Conservation (phyloP, 2,797 vertebrate species). For the Intellagama lesueurii region DNA sequence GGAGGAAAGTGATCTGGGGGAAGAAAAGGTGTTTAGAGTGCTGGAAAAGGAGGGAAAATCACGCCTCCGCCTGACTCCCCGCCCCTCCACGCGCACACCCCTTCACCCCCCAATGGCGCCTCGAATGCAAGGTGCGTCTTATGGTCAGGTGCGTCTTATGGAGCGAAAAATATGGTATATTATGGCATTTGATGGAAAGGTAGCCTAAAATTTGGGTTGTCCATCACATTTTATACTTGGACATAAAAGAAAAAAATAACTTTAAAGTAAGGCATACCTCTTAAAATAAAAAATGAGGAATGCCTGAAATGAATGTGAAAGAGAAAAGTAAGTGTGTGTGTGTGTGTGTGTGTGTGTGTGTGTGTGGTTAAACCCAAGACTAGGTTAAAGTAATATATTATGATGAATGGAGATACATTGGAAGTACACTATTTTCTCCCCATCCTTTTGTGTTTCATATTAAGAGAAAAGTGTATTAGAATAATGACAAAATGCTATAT, state of each 20-base stretch:
- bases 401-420: neutral
- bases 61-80: too few relatives aligned
- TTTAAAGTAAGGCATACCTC: neutral
- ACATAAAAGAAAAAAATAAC: neutral
- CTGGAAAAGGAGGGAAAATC: too few relatives aligned
- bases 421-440: neutral
- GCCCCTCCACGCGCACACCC: too few relatives aligned
- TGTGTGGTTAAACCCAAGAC: neutral
- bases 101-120: too few relatives aligned
- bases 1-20: too few relatives aligned
- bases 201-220: neutral
- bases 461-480: neutral
- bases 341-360: neutral
- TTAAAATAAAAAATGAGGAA: neutral
- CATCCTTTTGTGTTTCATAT: neutral
- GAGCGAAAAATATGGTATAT: too few relatives aligned
- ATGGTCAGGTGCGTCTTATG: too few relatives aligned
- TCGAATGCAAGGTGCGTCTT: too few relatives aligned
- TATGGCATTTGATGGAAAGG: neutral
- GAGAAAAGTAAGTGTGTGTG: neutral
- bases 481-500: constrained; percentile 2
- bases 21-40: too few relatives aligned
- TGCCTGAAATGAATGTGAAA: neutral
- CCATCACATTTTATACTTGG: constrained; percentile 3
- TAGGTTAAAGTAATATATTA: constrained; percentile 3